Base-by-base conservation (phyloP, 2,113 vertebrate species). In the Mirza zaza region DNA sequence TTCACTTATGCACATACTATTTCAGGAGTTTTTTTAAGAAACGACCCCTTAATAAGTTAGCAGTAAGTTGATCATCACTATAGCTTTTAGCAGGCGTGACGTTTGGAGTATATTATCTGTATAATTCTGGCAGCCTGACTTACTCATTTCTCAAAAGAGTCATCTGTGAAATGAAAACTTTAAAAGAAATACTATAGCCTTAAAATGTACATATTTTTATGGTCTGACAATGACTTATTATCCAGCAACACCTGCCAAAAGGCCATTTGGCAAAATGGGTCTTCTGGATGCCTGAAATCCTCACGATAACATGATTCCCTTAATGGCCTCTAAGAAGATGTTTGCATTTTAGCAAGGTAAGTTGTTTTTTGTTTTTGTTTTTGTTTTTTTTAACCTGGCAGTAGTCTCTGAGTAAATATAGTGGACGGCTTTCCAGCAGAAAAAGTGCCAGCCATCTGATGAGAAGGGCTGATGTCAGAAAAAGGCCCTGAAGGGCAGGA, bases 141-240 rank as follows among this genome's bases (percentile, higher is more conserved):
- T 52, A 80, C 10, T 55, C 12, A n/a, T 76, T 96, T 93, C 77
- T 94, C 59, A 70, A 89, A 94, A 92, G 75, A 36, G 76, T 67
- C 80, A 45, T 90, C 88, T 89, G 55, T 87, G 15, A 94, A 92
- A 90, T 76, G n/a, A 77, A 96, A 93, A 52, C 0, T 25, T 34
- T 10, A n/a, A 59, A 67, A 76, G 39, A 29, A 80, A 87, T 6
- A 4, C 29, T 14, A 25, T 2, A 71, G 23, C 57, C 34, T 93
- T 71, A 90, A 76, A 68, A 82, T 77, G 59, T 84, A 29, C 45
- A 4, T 75, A 59, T n/a, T 70, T 67, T 85, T 0, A 80, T 76
- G 50, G 14, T 80, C 42, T 81, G 34, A 94, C 92, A 36, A 85
- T 76, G 57, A 91, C 48, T 63, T 70, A 42, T 76, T n/a, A 9